Evolutionary conservation across 2,797 vertebrate species (phyloP), one percentile per base, ranked within the genome.

Genomic region (Sebastes steindachneri): DNA sequence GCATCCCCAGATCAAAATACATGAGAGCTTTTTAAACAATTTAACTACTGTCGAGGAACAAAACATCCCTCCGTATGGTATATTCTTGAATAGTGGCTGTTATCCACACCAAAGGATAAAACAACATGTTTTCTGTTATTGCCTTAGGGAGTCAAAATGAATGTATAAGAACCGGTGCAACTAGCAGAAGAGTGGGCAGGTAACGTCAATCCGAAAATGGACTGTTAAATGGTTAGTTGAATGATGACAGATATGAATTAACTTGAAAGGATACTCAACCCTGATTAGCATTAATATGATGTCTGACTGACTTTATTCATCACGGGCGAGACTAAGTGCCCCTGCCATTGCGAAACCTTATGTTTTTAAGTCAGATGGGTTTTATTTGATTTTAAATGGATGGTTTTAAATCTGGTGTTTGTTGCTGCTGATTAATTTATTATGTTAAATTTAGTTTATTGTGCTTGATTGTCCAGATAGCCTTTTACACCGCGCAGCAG

Each of bases 91-190:
- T 2, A 84, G 95, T 90, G 92, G 91, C 92, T 92, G 88, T 96
- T 96, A 94, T 95, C 95, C 95, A 97, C 95, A 97, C 96, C 96
- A 97, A 98, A 97, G 96, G 93, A 45, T 91, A 92, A 94, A 93
- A 96, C 90, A 94, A 94, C 86, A 93, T 90, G 7, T 86, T 94
- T 95, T 96, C 84, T 96, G 82, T 90, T 77, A 80, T 77, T 89
- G 90, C 91, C 89, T 93, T 94, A 90, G 90, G 76, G 57, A 88
- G 76, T 90, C 65, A 73, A 95, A 87, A 95, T 98, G 97, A 99
- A 99, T 99, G 97, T 99, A 97, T 94, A 95, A 94, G 95, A 93
- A 70, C 92, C 92, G 93, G 95, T 96, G 95, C 94, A 97, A 95
- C 37, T 60, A 79, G 78, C 71, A 86, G 90, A 68, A 53, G 48